Conservation (phyloP, 2,113 vertebrate species). For the Xenopus borealis region DNA sequence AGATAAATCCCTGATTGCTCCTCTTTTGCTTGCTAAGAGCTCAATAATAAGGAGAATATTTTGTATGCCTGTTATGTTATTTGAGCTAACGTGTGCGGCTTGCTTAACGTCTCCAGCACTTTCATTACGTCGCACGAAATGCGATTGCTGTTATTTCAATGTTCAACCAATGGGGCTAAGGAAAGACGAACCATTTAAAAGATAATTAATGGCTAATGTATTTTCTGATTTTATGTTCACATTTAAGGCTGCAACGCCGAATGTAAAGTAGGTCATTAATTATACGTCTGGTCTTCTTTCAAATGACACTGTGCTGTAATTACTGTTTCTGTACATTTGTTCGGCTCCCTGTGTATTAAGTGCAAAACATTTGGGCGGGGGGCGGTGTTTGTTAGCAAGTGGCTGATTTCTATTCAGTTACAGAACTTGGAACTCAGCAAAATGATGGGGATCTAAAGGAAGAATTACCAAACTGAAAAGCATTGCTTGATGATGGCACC, state of each 20-base stretch:
- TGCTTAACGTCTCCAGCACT: too few species aligned
- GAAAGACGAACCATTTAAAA: too few species aligned
- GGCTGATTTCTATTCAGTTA: background rate
- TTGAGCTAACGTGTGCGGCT: too few species aligned
- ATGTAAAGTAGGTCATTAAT: background rate
- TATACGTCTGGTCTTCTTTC: background rate
- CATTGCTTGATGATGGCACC: slow-evolving; percentile 4
- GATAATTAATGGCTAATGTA: background rate
- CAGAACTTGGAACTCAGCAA: background rate
- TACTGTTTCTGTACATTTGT: background rate
- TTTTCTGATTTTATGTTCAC: background rate
- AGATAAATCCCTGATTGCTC: too few species aligned
- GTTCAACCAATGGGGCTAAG: too few species aligned
- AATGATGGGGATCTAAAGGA: background rate
- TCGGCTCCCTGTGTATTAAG: background rate
- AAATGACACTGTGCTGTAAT: background rate
- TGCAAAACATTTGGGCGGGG: background rate
- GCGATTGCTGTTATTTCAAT: too few species aligned
- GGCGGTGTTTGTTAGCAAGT: background rate
- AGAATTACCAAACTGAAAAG: background rate
- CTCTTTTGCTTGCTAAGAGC: too few species aligned
- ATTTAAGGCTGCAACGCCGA: background rate
- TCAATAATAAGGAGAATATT: too few species aligned
- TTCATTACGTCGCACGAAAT: too few species aligned
- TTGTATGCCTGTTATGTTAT: too few species aligned